These are phyloP conservation scores for Rhagologus leucostigma DNA, from an alignment of 2,113 vertebrate genomes.

Conservation along the genomic window DNA sequence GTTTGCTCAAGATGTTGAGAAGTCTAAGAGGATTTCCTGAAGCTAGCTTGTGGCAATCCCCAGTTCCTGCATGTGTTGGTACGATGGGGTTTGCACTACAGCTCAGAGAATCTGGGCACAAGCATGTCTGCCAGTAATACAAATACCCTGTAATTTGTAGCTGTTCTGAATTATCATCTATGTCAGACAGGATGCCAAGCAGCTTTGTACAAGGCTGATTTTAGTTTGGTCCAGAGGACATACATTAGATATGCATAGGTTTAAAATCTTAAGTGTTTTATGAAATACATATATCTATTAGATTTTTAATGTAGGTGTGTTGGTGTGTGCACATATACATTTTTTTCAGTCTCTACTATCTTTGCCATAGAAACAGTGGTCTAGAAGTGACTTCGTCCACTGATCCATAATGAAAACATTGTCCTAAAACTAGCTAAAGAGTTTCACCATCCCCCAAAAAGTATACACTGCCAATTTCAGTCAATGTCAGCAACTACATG, in stretches of 20 bases:
- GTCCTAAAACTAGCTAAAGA: not conserved
- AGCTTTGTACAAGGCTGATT: not conserved
- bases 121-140: not conserved
- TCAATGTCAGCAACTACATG: not conserved
- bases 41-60: constrained; percentile 7
- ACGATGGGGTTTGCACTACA: not conserved
- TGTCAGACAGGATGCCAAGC: not conserved
- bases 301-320: not conserved
- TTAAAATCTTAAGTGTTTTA: not conserved
- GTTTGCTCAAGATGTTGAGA: not conserved
- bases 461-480: not conserved
- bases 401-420: not conserved
- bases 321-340: not conserved
- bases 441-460: not conserved
- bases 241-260: not conserved
- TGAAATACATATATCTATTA: not conserved
- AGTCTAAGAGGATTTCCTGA: constrained; percentile 36
- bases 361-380: not conserved
- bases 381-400: not conserved
- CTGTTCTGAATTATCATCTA: not conserved
- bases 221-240: not conserved
- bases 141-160: not conserved
- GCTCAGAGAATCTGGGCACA: not conserved
- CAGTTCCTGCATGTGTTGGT: not conserved
- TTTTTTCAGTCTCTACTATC: not conserved